phyloP scores from a whole-genome alignment of 2,888 invertebrate species.

The Macropis europaea region DNA sequence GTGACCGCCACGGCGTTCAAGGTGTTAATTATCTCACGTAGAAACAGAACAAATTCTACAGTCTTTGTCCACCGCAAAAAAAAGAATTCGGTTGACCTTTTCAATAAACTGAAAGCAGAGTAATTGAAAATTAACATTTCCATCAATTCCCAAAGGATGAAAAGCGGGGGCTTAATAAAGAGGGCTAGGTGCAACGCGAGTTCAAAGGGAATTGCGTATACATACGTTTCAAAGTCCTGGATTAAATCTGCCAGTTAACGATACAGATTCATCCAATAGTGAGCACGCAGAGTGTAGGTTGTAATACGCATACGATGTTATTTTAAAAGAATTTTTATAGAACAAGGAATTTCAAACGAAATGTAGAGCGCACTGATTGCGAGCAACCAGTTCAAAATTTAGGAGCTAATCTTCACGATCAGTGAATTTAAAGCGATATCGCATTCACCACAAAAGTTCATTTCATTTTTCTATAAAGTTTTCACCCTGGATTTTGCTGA shows the following conservation, averaged over 20 bases:
- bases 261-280: background rate
- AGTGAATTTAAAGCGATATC: background rate
- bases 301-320: background rate
- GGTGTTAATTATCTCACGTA: too few species aligned
- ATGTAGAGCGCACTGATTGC: background rate
- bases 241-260: constrained; percentile 30
- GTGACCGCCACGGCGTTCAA: too few species aligned
- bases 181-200: constrained; percentile 6
- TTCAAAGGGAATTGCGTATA: constrained; percentile 36
- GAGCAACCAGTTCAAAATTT: background rate
- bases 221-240: constrained; percentile 8
- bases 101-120: background rate
- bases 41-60: too few species aligned
- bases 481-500: background rate
- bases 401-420: background rate
- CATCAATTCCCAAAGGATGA: background rate
- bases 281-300: background rate
- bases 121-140: background rate
- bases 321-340: background rate
- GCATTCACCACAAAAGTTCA: background rate
- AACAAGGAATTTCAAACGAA: background rate
- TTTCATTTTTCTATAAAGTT: background rate
- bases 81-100: too few species aligned
- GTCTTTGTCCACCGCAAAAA: too few species aligned
- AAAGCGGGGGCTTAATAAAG: constrained; percentile 17